These are phyloP conservation scores for Drosophila rellima DNA, from an alignment of 2,888 invertebrate genomes.

Conservation along the genomic window DNA sequence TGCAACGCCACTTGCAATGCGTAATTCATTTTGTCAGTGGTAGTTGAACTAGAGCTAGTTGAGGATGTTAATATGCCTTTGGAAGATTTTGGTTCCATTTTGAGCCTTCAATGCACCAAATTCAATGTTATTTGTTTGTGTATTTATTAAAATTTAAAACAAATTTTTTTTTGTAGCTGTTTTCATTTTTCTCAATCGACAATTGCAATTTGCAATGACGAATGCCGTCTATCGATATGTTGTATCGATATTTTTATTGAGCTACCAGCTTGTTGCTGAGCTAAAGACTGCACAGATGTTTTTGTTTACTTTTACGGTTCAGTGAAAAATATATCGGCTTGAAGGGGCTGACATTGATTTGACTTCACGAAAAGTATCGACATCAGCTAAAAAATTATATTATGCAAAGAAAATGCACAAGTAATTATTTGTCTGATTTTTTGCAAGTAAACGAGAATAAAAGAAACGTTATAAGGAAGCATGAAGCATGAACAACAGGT, in stretches of 20 bases:
- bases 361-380: neutral
- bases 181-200: slow-evolving; percentile 38
- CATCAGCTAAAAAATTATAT: no score
- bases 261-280: slow-evolving; percentile 5
- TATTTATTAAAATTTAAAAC: slow-evolving; percentile 8
- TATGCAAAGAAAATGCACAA: no score
- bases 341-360: neutral
- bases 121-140: slow-evolving; percentile 1
- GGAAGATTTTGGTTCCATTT: slow-evolving; percentile 49
- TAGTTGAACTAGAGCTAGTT: slow-evolving; percentile 8
- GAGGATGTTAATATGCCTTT: slow-evolving; percentile 20
- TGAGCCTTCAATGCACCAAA: neutral
- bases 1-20: slow-evolving; percentile 90
- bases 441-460: no score
- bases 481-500: no score
- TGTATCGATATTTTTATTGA: slow-evolving; percentile 17
- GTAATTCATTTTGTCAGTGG: slow-evolving; percentile 64
- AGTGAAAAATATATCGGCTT: neutral
- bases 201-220: slow-evolving; percentile 26
- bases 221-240: slow-evolving; percentile 31
- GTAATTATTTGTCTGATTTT: no score
- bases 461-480: no score
- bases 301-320: slow-evolving; percentile 6
- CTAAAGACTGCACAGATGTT: neutral
- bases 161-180: slow-evolving; percentile 30